Conservation (phyloP, 2,113 vertebrate genomes). For the Sylvilagus bachmani region DNA sequence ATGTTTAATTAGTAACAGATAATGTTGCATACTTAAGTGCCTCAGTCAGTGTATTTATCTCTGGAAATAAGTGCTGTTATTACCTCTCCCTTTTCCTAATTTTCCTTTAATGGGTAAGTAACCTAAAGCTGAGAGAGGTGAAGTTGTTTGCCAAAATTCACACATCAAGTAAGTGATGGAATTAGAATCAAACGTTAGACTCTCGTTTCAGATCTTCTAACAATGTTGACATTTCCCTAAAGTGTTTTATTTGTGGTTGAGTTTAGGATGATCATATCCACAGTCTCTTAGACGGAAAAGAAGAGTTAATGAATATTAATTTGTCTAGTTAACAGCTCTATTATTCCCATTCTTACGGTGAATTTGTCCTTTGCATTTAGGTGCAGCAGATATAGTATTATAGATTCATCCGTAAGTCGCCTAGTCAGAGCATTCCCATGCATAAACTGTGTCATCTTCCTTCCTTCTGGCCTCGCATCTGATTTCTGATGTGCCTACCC, state of each 20-base stretch:
- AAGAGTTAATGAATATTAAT: background rate
- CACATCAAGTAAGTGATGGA: background rate
- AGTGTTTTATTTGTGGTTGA: slow-evolving; percentile 38
- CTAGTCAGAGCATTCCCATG: background rate
- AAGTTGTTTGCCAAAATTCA: slow-evolving; percentile 41
- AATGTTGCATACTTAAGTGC: background rate
- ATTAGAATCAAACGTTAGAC: background rate
- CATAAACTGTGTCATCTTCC: background rate
- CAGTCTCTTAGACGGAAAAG: background rate
- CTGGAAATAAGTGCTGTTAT: background rate
- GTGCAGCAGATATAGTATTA: background rate
- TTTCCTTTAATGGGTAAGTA: background rate
- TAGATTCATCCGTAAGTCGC: background rate
- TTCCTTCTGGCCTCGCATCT: background rate
- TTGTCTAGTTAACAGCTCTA: background rate
- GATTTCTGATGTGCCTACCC: background rate
- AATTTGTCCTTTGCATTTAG: background rate
- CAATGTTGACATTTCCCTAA: background rate
- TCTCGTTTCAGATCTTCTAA: background rate
- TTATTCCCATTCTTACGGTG: background rate
- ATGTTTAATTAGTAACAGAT: background rate
- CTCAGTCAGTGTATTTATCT: background rate
- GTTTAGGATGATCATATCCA: slow-evolving; percentile 17
- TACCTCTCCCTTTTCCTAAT: background rate
- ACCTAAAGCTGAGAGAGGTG: background rate